Evolutionary conservation across 2,113 vertebrate genomes (phyloP), one percentile per base, ranked within the genome.

Genomic region (Panthera uncia): DNA sequence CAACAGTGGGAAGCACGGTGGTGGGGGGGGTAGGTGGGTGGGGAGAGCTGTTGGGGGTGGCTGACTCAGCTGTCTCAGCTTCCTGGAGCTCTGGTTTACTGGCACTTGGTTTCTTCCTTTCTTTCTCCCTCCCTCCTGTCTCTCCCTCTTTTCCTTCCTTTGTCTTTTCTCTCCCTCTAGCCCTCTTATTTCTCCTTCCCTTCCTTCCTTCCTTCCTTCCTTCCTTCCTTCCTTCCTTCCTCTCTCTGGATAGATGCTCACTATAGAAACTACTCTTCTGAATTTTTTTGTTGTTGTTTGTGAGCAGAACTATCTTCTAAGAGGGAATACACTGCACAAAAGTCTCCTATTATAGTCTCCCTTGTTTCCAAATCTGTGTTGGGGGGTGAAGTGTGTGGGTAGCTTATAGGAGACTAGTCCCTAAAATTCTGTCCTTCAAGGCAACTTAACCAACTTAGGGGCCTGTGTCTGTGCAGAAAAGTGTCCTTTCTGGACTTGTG

Each of bases 111-210:
- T 79, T 79, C 45, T 50, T 50, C 31, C 71, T 68, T 18, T 23
- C 82, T 25, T 1, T 31, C 15, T 15, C 7, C 50, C 29, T 29
- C 13, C 78, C 5, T 21, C n/a, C 52, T 45, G 45, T 45, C 15
- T 16, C 16, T 14, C 11, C 13, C 45, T 29, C 21, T 15, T 33
- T n/a, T 16, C 45, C 14, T 69, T 7, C 25, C 33, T 19, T 7
- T 19, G 55, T 57, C 19, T 21, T 1, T 45, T 45, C 8, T 45
- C 45, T 36, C 4, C 7, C 19, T 12, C 14, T 4, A 55, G 52
- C 2, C 21, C 14, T 13, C 76, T 16, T 9, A 55, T 21, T 0
- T 23, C 8, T 15, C 1, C 3, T 7, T 12, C 0, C 4, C 25
- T 7, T n/a, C 63, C 31, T 36, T 18, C 21, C 29, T 38, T 12